Evolutionary conservation across 2,888 invertebrate species (phyloP).

Genomic region (Nycteola revayana): DNA sequence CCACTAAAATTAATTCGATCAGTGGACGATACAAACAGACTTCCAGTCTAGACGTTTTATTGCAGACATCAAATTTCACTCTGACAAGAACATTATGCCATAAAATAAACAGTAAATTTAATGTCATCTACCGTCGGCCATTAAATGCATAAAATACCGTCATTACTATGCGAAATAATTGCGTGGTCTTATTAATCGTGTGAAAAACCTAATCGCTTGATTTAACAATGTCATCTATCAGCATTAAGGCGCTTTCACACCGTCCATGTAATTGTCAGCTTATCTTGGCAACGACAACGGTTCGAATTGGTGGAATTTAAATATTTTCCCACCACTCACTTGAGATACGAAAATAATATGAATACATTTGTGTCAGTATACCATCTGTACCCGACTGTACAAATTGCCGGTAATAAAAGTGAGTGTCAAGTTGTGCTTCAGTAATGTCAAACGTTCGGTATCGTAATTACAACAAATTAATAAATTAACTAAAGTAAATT

Average conservation of each 20-base stretch:
- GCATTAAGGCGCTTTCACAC: slow-evolving; percentile 41
- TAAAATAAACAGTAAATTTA: slow-evolving; percentile 5
- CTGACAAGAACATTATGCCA: not conserved
- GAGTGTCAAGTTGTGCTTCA: not conserved
- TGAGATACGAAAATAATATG: not conserved
- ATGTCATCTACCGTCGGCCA: slow-evolving; percentile 13
- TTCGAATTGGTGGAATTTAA: slow-evolving; percentile 24
- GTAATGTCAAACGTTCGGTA: slow-evolving; percentile 14
- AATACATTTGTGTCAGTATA: slow-evolving; percentile 6
- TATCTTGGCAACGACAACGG: slow-evolving; percentile 27
- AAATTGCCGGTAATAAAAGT: not conserved
- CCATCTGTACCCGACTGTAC: not conserved
- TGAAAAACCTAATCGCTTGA: slow-evolving; percentile 48
- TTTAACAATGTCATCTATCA: slow-evolving; percentile 56
- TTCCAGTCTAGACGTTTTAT: not conserved
- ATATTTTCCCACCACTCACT: slow-evolving; percentile 17
- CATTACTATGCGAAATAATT: slow-evolving; percentile 38
- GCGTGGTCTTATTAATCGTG: slow-evolving; percentile 37
- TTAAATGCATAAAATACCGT: slow-evolving; percentile 10
- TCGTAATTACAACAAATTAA: slow-evolving; percentile 23
- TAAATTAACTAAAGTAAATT: slow-evolving; percentile 18
- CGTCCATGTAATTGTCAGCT: slow-evolving; percentile 10
- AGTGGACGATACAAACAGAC: too few relatives aligned
- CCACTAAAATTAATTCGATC: too few relatives aligned
- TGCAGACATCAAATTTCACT: not conserved